Evolutionary conservation across 2,797 vertebrate species (phyloP), one percentile per base, ranked within the genome.

Genomic region (Hoplostethus atlanticus): DNA sequence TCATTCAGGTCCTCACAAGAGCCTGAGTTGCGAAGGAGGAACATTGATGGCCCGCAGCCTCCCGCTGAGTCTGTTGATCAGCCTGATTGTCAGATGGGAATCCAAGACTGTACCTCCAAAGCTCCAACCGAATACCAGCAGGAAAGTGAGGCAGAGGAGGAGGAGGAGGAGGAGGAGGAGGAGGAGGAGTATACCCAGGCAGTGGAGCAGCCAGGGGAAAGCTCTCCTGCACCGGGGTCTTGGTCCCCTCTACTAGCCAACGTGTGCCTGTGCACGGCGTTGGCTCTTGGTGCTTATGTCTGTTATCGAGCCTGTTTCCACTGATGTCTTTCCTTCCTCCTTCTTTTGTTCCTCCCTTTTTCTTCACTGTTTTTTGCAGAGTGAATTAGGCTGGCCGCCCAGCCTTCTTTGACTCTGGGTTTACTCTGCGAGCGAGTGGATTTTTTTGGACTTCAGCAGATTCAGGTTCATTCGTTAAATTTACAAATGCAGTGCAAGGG

Each of bases 271-370:
- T 96, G 96, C 95, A 96, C 98, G 0, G 95, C 94, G 34, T 91
- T 99, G 70, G 96, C 95, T 0, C 94, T 97, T 1, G 95, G 97
- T 55, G 97, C 96, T 28, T 99, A 98, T 54, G 93, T 96, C 85
- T 98, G 96, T 89, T 99, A 98, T 93, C 94, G 97, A 94, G 95
- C 94, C 74, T 98, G 92, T 90, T 97, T 97, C 87, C 98, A 98
- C 73, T 99, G 97, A 99, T 91, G 73, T 65, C 75, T 73, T 57
- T 64, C 75, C 54, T 64, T 12, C 76, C 71, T 73, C 62, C 59
- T 58, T 42, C 48, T 58, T 62, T 17, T 28, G 63, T 80, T 68
- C 38, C 64, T 71, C 34, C 68, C 40, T 68, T 5, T 84, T 63
- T 84, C 73, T 83, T 83, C 79, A 72, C 74, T 76, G 77, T 81